Percentiles rank a stretch among this genome's conserved stretches.
These are phyloP conservation scores for Hippasteria phrygiana DNA, from an alignment of 53 echinoderm and acorn worm genomes.

Conservation along the genomic window DNA sequence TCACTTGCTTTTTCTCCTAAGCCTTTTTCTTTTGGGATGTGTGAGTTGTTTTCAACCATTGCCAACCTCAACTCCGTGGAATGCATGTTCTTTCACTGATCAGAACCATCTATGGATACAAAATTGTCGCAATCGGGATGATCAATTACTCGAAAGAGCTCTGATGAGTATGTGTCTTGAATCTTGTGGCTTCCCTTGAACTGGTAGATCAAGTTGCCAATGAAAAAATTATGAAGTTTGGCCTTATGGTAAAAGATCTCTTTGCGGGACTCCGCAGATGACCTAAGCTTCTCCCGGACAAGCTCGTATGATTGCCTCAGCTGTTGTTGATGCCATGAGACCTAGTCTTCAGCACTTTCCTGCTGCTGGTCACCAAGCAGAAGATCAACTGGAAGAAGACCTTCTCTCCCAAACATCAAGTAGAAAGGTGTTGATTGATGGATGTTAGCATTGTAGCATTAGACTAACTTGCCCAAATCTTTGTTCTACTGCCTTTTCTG, in stretches of 20 bases:
- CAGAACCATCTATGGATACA: not conserved
- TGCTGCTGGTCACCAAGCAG: not conserved
- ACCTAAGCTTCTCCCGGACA: not conserved
- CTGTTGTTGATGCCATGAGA: not conserved
- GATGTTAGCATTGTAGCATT: not conserved
- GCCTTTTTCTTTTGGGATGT: too few species aligned
- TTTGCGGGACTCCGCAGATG: constrained; percentile 1
- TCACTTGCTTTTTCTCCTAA: too few species aligned
- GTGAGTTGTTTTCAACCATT: too few species aligned
- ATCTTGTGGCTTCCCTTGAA: too few species aligned
- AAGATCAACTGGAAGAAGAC: constrained; percentile 10
- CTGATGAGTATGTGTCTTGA: constrained; percentile 11
- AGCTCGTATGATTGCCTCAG: not conserved
- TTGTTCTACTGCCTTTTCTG: constrained; percentile 12
- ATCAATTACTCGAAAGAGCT: not conserved
- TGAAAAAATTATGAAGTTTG: not conserved
- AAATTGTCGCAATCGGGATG: constrained; percentile 14
- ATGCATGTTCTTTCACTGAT: not conserved
- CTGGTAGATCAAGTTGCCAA: constrained; percentile 20
- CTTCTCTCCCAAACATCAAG: constrained; percentile 25
- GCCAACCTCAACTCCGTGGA: constrained; percentile 9
- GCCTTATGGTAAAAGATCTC: constrained; percentile 36
- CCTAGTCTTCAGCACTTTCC: not conserved
- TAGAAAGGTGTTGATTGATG: not conserved
- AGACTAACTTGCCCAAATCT: constrained; percentile 12